Evolutionary conservation across 1,140 invertebrate genomes (phyloP), one percentile per base, ranked within the genome.

Genomic region (Papilio helenus): DNA sequence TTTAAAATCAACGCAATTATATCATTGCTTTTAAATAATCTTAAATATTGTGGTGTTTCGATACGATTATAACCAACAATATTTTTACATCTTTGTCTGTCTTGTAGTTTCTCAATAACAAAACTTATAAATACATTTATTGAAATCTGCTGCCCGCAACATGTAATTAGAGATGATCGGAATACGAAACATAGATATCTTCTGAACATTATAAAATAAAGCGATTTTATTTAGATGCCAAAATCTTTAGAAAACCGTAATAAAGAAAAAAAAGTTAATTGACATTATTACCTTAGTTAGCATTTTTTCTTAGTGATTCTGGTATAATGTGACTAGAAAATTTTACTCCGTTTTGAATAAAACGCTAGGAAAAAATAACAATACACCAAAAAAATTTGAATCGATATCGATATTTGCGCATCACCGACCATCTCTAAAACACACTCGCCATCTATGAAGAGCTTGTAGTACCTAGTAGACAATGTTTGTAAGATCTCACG

Each of bases 1-100:
- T 79, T 72, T 81, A 76, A 42, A 76, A 34, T 55, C 34, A 51
- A 76, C 18, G 72, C 72, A 73, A 73, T 68, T 68, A 4, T 29
- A 8, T 65, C 9, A 68, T 68, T 68, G 61, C 61, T 68, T 34
- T 72, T 80, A 71, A 76, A 46, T 72, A 68, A 80, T 39, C 72
- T 80, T 71, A 55, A 76, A 73, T 76, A 61, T 16, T 68, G 61
- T 68, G 3, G 14, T 68, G 26, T 68, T 68, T 68, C 23, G 12
- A 68, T 29, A 34, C 26, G 61, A 68, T 16, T 68, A 18, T 16
- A 46, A 73, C 42, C n/a, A 23, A 44, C 39, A 68, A 68, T 68
- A 68, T 68, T 65, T 5, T 23, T 26, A 68, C 12, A 68, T 68
- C 61, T 68, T 68, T 68, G 23, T 68, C 61, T 61, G 20, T 61